phyloP scores from a whole-genome alignment of 2,888 invertebrate species.

The Erebia ligea region DNA sequence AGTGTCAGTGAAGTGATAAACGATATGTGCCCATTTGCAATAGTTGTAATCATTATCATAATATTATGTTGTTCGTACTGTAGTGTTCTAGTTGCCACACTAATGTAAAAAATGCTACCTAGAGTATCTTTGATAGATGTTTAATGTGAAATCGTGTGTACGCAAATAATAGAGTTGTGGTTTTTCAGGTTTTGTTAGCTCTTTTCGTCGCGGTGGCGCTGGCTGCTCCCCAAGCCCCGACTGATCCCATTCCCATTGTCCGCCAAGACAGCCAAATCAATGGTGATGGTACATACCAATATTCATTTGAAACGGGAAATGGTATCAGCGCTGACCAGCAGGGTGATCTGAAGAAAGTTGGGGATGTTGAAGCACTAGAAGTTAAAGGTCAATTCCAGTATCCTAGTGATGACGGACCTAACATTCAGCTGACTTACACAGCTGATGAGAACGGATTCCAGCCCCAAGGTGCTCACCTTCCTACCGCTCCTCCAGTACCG shows the following conservation, averaged over 20 bases:
- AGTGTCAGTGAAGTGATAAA: conserved; percentile 38
- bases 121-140: neutral
- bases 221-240: conserved; percentile 68
- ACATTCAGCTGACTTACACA: conserved; percentile 85
- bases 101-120: neutral
- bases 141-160: neutral
- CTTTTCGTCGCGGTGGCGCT: conserved; percentile 63
- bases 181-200: conserved; percentile 66
- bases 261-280: conserved; percentile 83
- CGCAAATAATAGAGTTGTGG: neutral
- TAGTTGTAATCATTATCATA: conserved; percentile 2
- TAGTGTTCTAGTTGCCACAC: neutral
- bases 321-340: conserved; percentile 85
- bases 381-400: conserved; percentile 87
- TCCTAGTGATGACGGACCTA: conserved; percentile 85
- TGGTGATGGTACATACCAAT: conserved; percentile 85
- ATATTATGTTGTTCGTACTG: neutral
- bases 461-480: conserved; percentile 84
- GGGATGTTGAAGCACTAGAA: conserved; percentile 79
- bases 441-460: conserved; percentile 90
- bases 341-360: conserved; percentile 83
- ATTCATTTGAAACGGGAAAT: conserved; percentile 86
- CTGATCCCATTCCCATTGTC: conserved; percentile 79
- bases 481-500: conserved; percentile 88
- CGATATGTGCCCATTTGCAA: conserved; percentile 4